Base-by-base conservation (phyloP, 2,797 vertebrate genomes). In the Anniella stebbinsi region DNA sequence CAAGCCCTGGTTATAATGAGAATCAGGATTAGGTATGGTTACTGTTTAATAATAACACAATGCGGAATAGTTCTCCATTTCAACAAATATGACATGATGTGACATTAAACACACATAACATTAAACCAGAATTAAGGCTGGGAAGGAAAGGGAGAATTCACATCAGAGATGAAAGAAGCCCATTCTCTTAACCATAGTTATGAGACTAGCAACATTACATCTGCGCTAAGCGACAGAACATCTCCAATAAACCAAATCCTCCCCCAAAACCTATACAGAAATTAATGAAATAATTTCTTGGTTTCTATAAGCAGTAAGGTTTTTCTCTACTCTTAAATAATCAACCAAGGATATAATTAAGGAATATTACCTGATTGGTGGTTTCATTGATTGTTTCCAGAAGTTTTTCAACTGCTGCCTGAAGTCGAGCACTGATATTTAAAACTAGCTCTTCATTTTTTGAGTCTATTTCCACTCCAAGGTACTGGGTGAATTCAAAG, bases 391-490 rank as follows among this genome's bases (percentile, higher is more conserved):
- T 98, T 90, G 98, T 97, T 97, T 98, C 98, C 73, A 99, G 93
- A 93, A 99, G 98, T 94, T 98, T 99, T 96, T 98, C 98, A 94
- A 99, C 97, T 45, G 98, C 98, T 0, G 96, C 97, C 80, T 99
- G 99, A 41, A 99, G 98, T 87, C 99, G 98, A 92, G 97, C 95
- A 94, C 98, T 98, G 94, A 99, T 97, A 91, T 97, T 98, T 94
- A 98, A 96, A 88, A 99, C 60, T 76, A 98, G 95, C 72, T 98
- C 98, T 95, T 99, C 98, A n/a, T 98, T 98, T 95, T 98, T 97
- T 7, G 98, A 97, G 93, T 97, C 97, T 45, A 98, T 93, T 94
- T 97, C 98, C 21, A 95, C 92, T 51, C 97, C 98, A 54, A 98
- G 96, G 88, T 97, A 97, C 60, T 98, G 98, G 45, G 97, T 98